phyloP scores from a whole-genome alignment of 1,140 invertebrate species.

The Oedothorax gibbosus region DNA sequence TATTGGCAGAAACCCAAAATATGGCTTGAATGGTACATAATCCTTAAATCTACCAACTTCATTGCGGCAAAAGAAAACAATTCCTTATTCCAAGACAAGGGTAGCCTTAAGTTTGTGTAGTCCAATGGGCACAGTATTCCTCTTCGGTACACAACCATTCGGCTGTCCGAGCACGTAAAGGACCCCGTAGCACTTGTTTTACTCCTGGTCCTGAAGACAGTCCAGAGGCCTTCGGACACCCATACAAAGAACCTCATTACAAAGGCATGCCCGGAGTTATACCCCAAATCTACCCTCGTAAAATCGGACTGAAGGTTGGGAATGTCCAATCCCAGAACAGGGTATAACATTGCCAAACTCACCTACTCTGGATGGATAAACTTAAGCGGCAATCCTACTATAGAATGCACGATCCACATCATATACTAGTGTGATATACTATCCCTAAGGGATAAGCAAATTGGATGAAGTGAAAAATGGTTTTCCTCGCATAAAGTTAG shows the following conservation, averaged over 20 bases:
- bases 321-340: constrained; percentile 36
- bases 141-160: constrained; percentile 24
- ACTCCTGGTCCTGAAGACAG: constrained; percentile 35
- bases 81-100: no score
- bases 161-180: constrained; percentile 57
- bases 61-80: no score
- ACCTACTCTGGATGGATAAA: neutral
- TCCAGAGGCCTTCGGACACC: constrained; percentile 26
- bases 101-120: no score
- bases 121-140: no score
- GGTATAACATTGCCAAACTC: neutral
- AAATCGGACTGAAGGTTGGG: constrained; percentile 32
- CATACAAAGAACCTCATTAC: constrained; percentile 61
- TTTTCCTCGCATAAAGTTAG: no score
- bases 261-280: constrained; percentile 46
- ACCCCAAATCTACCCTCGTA: constrained; percentile 52
- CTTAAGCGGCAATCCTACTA: neutral
- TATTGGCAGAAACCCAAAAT: no score
- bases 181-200: constrained; percentile 52
- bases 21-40: no score
- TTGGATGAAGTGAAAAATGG: no score
- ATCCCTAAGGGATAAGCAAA: no score
- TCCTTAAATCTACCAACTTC: no score
- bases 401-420: no score
- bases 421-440: no score